Evolutionary conservation across 2,888 invertebrate species (phyloP), one percentile per base, ranked within the genome.

Genomic region (Lapara coniferarum): DNA sequence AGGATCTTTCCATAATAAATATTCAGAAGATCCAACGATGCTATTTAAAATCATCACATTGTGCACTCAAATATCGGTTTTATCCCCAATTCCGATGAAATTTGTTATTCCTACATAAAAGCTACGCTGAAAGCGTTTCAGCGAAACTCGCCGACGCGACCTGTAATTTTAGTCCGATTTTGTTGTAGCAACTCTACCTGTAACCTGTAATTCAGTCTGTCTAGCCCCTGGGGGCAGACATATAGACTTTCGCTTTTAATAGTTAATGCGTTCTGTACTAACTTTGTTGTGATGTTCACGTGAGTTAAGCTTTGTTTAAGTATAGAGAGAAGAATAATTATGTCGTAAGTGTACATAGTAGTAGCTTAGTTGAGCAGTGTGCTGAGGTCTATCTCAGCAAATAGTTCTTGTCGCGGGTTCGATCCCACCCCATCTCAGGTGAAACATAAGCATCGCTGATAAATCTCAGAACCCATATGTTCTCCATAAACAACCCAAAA

Each of bases 141-240:
- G 13, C 49, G 63, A 63, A 63, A 49, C 63, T 63, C 63, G 63
- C 63, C 63, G 57, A 57, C 57, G 63, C 63, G 63, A 19, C 63
- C 49, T 63, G 63, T 63, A 63, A 79, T 79, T 75, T 72, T 75
- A 74, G 73, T 71, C 75, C 70, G 69, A 71, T 73, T 71, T 55
- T 72, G 71, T 69, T 58, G 66, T 67, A 70, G 67, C 70, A 72
- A 76, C 74, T 74, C 77, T 70, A 59, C 72, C 71, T 71, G 69
- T 74, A 74, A 73, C 78, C 77, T 79, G 78, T 78, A 78, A 81
- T 77, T 75, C 72, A 75, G 74, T 71, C 69, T 70, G 66, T 68
- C 68, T 69, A 44, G 16, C 46, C 68, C 49, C 30, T 14, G 13
- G 19, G 49, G 63, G 49, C 19, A 49, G 63, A 49, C 16, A 13